Percentiles rank a stretch among this genome's conserved stretches.
Conservation (phyloP, 1,140 invertebrate species). For the Glomeris maerens region DNA sequence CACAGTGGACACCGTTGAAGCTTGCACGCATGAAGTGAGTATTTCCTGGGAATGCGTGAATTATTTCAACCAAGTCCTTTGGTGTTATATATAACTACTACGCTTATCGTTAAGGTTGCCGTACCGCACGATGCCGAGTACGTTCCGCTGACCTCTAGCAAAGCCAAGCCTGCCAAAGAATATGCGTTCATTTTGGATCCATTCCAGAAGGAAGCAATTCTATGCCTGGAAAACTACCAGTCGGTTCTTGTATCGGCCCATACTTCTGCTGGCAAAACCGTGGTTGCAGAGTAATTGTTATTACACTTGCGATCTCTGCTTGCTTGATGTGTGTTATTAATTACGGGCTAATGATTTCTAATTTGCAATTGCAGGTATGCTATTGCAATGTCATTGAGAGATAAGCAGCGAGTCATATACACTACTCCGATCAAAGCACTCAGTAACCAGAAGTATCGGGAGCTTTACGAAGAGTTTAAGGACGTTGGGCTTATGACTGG, state of each 20-base stretch:
- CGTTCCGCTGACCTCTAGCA: conserved; percentile 43
- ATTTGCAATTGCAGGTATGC: conserved; percentile 48
- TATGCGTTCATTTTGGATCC: conserved; percentile 93
- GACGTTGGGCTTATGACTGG: conserved; percentile 98
- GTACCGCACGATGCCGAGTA: conserved; percentile 73
- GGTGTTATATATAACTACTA: not conserved
- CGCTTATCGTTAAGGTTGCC: conserved; percentile 40
- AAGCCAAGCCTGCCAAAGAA: conserved; percentile 65
- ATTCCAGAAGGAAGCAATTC: conserved; percentile 94
- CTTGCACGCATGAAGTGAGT: conserved; percentile 71
- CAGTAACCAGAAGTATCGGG: conserved; percentile 98
- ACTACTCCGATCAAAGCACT: conserved; percentile 99
- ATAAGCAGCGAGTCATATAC: conserved; percentile 88
- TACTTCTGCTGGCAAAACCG: conserved; percentile 99
- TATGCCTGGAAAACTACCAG: conserved; percentile 93
- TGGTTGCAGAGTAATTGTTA: conserved; percentile 83
- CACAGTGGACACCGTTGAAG: conserved; percentile 70
- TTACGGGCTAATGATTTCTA: conserved; percentile 1
- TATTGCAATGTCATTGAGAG: conserved; percentile 49
- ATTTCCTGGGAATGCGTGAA: not conserved
- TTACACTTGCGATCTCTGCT: conserved; percentile 9
- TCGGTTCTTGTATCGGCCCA: conserved; percentile 97
- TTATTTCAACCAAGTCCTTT: not conserved
- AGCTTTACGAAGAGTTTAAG: conserved; percentile 93
- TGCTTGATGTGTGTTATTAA: conserved; percentile 11